Evolutionary conservation across 2,888 invertebrate genomes (phyloP), one percentile per base, ranked within the genome.

Genomic region (Odontothrips loti): DNA sequence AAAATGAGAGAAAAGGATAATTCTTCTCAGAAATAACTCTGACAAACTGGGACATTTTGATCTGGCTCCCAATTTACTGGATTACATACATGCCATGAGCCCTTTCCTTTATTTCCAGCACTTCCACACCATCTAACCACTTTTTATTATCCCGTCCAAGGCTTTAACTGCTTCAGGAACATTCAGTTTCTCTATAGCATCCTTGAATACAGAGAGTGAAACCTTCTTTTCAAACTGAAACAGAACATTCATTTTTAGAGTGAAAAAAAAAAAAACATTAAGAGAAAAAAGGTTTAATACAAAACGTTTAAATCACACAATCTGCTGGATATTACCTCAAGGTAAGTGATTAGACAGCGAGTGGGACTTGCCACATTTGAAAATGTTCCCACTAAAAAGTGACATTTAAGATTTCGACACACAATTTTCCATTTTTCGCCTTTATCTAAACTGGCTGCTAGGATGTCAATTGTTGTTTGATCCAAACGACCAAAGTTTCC

Each of bases 381-480:
- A 75, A 75, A 75, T 8, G 68, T 75, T 27, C 23, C 88, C 0
- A 88, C 84, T 79, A 90, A 86, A 78, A 90, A 87, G 63, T 89
- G 89, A 80, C 90, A 88, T 10, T 89, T 88, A 80, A 92, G 86
- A 1, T 90, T 87, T 20, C 86, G 86, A 0, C 91, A 92, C 29
- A 94, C 86, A 82, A 87, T 87, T 79, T 89, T 88, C 93, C 93
- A 93, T 43, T 89, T 90, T 79, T 89, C 89, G 29, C 89, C 86
- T 83, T 87, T 86, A 86, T 93, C 91, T 82, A 94, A 87, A 78
- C 90, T 85, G 0, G 84, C 84, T 0, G 90, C 87, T 80, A 93
- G 86, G 83, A 89, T 88, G 0, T 88, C 86, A 47, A 89, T 86
- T 79, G 87, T 87, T 15, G 27, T 12, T 27, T 75, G 12, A 27